Evolutionary conservation across 2,113 vertebrate genomes (phyloP).

Genomic region (Ciconia stormi): DNA sequence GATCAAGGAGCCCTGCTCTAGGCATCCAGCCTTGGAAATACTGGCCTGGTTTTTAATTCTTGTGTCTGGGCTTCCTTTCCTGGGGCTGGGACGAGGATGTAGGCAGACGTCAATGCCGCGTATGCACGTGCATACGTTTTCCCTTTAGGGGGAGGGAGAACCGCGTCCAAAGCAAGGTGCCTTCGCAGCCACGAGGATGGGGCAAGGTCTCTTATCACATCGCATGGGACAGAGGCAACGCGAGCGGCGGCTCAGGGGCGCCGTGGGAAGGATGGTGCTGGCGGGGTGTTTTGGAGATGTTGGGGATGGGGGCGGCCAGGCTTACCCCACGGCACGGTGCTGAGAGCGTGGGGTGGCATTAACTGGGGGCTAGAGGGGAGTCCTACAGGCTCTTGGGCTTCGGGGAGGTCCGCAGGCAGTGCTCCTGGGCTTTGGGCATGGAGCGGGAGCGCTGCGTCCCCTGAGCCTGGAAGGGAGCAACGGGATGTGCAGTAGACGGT

Average conservation of each 20-base stretch:
- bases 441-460: rapidly evolving
- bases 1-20: not conserved
- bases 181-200: rapidly evolving
- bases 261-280: not conserved
- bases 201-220: rapidly evolving
- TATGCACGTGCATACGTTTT: rapidly evolving
- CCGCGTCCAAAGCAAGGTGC: not conserved
- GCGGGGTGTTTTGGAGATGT: not conserved
- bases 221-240: rapidly evolving
- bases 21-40: not conserved
- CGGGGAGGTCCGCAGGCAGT: no score
- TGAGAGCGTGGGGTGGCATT: not conserved
- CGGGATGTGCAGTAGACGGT: rapidly evolving
- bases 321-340: not conserved
- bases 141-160: not conserved
- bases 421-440: rapidly evolving
- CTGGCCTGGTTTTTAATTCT: not conserved
- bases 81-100: not conserved
- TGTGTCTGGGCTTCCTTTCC: not conserved
- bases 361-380: not conserved
- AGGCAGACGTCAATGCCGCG: not conserved
- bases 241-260: not conserved
- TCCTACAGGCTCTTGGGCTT: not conserved
- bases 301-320: not conserved
- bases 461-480: not conserved